These are phyloP conservation scores for Paramuricea clavata DNA, from an alignment of 92 coral and sea anemone genomes.

Conservation along the genomic window DNA sequence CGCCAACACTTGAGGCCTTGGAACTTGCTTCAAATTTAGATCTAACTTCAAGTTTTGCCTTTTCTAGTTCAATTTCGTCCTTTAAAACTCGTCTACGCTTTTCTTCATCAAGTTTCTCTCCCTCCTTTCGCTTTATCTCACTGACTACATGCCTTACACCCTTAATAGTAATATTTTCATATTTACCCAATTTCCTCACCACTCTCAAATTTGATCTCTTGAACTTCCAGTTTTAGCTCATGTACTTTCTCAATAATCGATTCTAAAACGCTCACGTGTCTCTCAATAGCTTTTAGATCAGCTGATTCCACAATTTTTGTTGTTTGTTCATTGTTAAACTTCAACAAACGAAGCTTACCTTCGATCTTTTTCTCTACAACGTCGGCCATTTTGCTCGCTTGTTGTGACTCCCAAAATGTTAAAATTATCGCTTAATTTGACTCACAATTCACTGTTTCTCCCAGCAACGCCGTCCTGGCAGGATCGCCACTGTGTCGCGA, in stretches of 20 bases:
- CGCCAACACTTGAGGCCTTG: neutral
- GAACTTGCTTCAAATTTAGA: neutral
- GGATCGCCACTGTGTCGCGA: slow-evolving; percentile 53
- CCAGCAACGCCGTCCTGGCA: slow-evolving; percentile 31
- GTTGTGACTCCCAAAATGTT: neutral
- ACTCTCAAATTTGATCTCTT: slow-evolving; percentile 41
- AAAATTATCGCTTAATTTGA: neutral
- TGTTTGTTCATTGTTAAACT: too few relatives aligned
- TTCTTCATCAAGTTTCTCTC: slow-evolving; percentile 29
- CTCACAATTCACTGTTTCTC: neutral
- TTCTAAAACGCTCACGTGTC: slow-evolving; percentile 56
- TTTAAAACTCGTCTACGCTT: slow-evolving; percentile 40
- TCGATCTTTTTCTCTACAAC: slow-evolving; percentile 41
- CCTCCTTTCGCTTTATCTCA: slow-evolving; percentile 4
- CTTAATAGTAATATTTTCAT: neutral
- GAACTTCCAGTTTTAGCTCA: slow-evolving; percentile 50
- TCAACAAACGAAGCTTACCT: too few relatives aligned
- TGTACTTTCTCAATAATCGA: slow-evolving; percentile 49
- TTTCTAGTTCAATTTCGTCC: slow-evolving; percentile 16
- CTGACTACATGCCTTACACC: slow-evolving; percentile 16
- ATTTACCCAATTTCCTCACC: slow-evolving; percentile 20
- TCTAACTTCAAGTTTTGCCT: slow-evolving; percentile 51
- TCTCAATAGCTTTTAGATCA: too few relatives aligned
- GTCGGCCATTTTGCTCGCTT: slow-evolving; percentile 40
- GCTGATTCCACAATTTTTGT: too few relatives aligned